Evolutionary conservation across 2,113 vertebrate species (phyloP).

Genomic region (Pongo abelii): DNA sequence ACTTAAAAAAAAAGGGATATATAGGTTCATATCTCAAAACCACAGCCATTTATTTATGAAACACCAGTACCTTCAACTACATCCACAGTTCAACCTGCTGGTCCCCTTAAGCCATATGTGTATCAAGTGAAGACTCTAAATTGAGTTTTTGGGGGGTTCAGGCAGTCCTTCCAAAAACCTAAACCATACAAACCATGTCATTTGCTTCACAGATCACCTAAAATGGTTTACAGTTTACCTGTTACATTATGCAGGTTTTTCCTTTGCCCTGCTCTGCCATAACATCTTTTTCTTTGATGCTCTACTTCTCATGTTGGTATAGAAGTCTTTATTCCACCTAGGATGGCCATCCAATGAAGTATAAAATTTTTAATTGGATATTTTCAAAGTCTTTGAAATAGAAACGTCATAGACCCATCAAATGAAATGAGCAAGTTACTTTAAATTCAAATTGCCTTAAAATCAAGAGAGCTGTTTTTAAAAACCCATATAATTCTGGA

Average conservation of each 20-base stretch:
- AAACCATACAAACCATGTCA: not conserved
- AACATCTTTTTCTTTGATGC: not conserved
- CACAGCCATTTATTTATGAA: not conserved
- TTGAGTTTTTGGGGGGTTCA: not conserved
- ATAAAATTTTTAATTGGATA: not conserved
- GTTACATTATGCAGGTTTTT: not conserved
- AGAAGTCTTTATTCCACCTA: not conserved
- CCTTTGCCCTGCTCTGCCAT: not conserved
- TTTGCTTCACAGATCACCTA: not conserved
- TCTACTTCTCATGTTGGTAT: not conserved
- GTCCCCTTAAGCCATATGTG: not conserved
- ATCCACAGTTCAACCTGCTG: not conserved
- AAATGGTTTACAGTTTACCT: not conserved
- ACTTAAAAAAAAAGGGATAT: not conserved
- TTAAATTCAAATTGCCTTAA: constrained; percentile 10
- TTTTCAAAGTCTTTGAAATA: constrained; percentile 33
- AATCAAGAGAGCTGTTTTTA: not conserved
- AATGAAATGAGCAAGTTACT: not conserved
- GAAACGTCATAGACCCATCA: not conserved
- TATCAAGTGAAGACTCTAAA: not conserved
- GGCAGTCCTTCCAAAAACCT: not conserved
- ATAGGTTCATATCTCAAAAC: not conserved
- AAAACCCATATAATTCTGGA: not conserved
- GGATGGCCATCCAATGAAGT: not conserved
- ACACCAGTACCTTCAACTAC: not conserved